Base-by-base conservation (phyloP, 2,113 vertebrate genomes). In the Callocephalon fimbriatum region DNA sequence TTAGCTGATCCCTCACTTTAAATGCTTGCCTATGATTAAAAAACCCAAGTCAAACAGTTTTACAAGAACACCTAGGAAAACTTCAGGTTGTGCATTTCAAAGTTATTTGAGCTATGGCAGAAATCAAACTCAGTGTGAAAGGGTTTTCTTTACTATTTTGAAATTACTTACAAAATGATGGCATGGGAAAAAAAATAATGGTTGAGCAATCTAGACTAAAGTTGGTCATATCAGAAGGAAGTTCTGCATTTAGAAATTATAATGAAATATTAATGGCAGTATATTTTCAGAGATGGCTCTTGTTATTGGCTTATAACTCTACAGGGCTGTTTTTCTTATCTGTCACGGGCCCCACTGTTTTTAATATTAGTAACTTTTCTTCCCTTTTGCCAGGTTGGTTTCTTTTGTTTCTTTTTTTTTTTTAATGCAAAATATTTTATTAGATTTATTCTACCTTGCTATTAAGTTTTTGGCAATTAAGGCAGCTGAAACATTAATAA, bases 361-460 rank as follows among this genome's bases (percentile, higher is more conserved):
- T 78, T 74, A 32, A 15, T 51, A 37, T 42, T 51, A 74, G 3
- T 38, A 25, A 20, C 15, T 68, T 82, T 51, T 19, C 7, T 56
- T 74, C 37, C 47, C 0, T 1, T 12, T n/a, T 66, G 62, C 4
- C 3, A 8, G 15, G 4, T 48, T 42, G 5, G 3, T 31, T 65
- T 38, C 15, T 11, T 51, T 31, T 7, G 1, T 6, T 12, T 10
- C 31, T 26, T 50, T 25, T 25, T 15, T 25, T 15, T 32, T 54
- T 31, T 32, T 25, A 45, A 7, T 50, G 5, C 27, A 37, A 68
- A 77, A 32, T 38, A 68, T 50, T 87, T 59, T 68, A 63, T 44
- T 63, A 59, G 38, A 63, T 67, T 38, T 54, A 32, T 70, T 81
- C 12, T 51, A 50, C 7, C 15, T 88, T 73, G 3, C 1, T 38